Evolutionary conservation across 2,888 invertebrate species (phyloP), one percentile per base, ranked within the genome.

Genomic region (Euspilapteryx auroguttella): DNA sequence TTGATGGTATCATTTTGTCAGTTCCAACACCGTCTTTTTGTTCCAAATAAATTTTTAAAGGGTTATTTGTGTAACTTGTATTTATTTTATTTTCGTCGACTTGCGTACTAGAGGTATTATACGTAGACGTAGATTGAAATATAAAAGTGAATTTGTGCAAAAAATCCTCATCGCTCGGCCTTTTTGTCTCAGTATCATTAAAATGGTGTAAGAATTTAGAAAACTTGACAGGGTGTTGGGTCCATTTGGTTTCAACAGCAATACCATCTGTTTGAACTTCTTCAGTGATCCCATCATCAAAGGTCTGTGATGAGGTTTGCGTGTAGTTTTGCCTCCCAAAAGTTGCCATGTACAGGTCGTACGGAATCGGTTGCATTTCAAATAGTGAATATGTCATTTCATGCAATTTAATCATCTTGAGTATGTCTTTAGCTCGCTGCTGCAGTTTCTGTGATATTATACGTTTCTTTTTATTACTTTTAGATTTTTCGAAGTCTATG

Each of bases 341-440:
- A 34, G 64, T 68, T 38, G 34, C 27, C 32, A 42, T 42, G 13
- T 55, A 76, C 27, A 66, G 41, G 29, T 77, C 75, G 33, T 77
- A 77, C 0, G 75, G 61, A 36, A 77, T 66, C 1, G 76, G 75
- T 41, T 66, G 57, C 64, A 76, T 68, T 57, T 77, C 73, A 23
- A 61, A 75, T 2, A 77, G 40, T 1, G 45, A 47, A 32, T 62
- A 75, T 0, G 63, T 51, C 54, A 76, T 68, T 52, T 68, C 62
- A 15, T 77, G 75, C 5, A 77, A 39, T 31, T 62, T 62, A 35
- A 77, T 65, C 44, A 77, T 62, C 34, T 49, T 53, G 1, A 71
- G 43, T 11, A 77, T 47, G 35, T 76, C 73, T 36, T 55, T 47
- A 0, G 68, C 73, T 8, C 76, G 45, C 36, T 57, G 62, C 34